Evolutionary conservation across 2,888 invertebrate genomes (phyloP).

Genomic region (Tridacna crocea): DNA sequence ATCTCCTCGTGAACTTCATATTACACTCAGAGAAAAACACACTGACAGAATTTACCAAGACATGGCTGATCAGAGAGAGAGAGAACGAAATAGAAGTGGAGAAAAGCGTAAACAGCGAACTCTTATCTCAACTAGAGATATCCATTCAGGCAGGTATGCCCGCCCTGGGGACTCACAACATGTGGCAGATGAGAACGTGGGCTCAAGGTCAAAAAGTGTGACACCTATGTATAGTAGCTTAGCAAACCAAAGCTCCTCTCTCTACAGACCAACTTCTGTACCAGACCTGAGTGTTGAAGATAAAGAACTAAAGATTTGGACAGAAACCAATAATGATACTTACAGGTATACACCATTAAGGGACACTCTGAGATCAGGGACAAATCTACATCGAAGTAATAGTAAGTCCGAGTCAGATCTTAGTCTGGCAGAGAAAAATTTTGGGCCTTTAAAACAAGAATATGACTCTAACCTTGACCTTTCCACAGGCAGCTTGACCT

Average conservation of each 20-base stretch:
- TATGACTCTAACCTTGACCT: constrained; percentile 55
- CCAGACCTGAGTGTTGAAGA: constrained; percentile 64
- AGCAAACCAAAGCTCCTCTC: constrained; percentile 45
- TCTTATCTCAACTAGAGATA: constrained; percentile 57
- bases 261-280: constrained; percentile 65
- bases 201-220: constrained; percentile 53
- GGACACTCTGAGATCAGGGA: constrained; percentile 53
- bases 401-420: constrained; percentile 61
- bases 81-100: constrained; percentile 30
- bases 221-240: constrained; percentile 42
- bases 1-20: constrained; percentile 45
- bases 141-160: constrained; percentile 55
- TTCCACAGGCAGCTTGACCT: constrained; percentile 53
- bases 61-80: background rate
- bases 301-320: constrained; percentile 57
- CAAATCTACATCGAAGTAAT: constrained; percentile 53
- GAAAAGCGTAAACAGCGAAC: constrained; percentile 52
- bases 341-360: constrained; percentile 64
- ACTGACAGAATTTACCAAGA: constrained; percentile 5
- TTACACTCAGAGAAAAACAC: constrained; percentile 33
- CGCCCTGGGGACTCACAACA: constrained; percentile 10
- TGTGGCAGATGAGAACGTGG: background rate
- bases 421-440: constrained; percentile 49
- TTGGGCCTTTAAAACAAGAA: constrained; percentile 41
- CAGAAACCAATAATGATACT: constrained; percentile 53